Evolutionary conservation across 2,797 vertebrate species (phyloP), one percentile per base, ranked within the genome.

Genomic region (Nannoperca obscura): DNA sequence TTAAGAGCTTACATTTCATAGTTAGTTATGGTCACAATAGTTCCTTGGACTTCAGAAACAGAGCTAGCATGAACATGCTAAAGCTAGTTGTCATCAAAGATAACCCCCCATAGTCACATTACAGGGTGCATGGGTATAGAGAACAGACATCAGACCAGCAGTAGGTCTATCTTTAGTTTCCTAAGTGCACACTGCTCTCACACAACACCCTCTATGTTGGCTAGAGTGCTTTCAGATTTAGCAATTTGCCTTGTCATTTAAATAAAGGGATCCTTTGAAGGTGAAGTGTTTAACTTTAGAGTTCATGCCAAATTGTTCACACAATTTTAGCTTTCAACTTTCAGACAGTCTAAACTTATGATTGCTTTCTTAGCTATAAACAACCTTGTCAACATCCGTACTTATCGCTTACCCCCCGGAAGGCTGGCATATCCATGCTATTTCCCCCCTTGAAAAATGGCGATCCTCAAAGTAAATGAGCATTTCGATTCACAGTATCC

Each of bases 401-500:
- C 65, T 85, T 68, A 84, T 91, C 72, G 27, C 91, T 92, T 88
- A 83, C 87, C 89, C 88, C 84, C 89, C 19, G 58, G 88, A 84
- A 87, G 62, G 74, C 63, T 7, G 80, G 69, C 81, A 24, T 71
- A 84, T 74, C 50, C 66, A 36, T 57, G 64, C 71, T 67, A 79
- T 83, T 81, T 42, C 71, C 76, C 63, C 42, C 73, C 78, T 70
- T 88, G 84, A 85, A 92, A 91, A 90, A 93, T 85, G 78, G 69
- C 84, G 38, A 86, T 90, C 76, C 80, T 85, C 87, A 90, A 90
- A 90, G 85, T 89, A 89, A 90, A 94, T 92, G 87, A 92, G 90
- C 88, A 93, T 92, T 93, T 92, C 71, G 79, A 89, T 88, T 90
- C 77, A 71, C 93, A 88, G 85, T 89, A 91, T 91, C 88, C 86